Evolutionary conservation across 2,113 vertebrate genomes (phyloP), one percentile per base, ranked within the genome.

Genomic region (Crypturellus undulatus): DNA sequence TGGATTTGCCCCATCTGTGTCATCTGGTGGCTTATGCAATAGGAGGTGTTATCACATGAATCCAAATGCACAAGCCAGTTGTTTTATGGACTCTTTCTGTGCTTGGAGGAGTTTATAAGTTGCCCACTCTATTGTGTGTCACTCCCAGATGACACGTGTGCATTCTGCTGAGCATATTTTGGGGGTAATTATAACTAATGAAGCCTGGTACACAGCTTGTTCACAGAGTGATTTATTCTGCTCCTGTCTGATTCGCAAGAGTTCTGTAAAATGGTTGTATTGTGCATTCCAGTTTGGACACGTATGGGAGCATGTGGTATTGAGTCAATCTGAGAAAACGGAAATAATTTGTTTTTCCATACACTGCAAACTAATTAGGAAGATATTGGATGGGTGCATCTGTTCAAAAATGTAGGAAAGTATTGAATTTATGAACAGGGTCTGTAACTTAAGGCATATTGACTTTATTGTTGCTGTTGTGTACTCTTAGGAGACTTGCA

Each of bases 171-270:
- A 98, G 98, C 98, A 98, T 99, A 99, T 99, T 99, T 98, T 95
- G 98, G 97, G 98, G 97, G 98, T 99, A 99, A 99, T 99, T 99
- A 99, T 98, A 98, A 98, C 99, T 99, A 99, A 99, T 99, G 99
- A 99, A 99, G 98, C 97, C 96, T 97, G 97, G 98, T 98, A 98
- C 98, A 97, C 96, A 98, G 97, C 98, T 98, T 97, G 98, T 98
- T 98, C 98, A 87, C 96, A 92, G 96, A 96, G 97, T 98, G 98
- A 98, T 99, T 98, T 98, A 99, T 98, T 97, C 89, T 92, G 83
- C 85, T 97, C 79, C 89, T 97, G 95, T 96, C 94, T 97, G 96
- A 96, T 97, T 96, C 93, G 93, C 96, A 78, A 96, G 95, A 96
- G 95, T 97, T 97, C 92, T 95, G 76, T 89, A 92, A 96, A 96